Evolutionary conservation across 2,797 vertebrate genomes (phyloP).

Genomic region (Loriculus beryllinus): DNA sequence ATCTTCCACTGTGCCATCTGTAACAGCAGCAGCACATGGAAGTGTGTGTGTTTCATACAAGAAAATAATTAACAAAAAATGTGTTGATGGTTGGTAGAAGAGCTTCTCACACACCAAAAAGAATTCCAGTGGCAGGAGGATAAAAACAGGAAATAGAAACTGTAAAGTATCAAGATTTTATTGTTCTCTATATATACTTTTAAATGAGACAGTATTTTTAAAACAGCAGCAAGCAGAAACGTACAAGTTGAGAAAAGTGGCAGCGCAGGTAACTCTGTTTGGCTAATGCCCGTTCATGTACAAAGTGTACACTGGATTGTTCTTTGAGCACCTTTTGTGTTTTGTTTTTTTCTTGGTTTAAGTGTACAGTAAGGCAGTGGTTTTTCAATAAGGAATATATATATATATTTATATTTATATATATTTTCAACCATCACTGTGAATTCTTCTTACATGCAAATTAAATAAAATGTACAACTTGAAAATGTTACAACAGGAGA

Average conservation of each 20-base stretch:
- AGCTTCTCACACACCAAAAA: not conserved
- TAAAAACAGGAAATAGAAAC: not conserved
- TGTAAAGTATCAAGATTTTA: conserved; percentile 76
- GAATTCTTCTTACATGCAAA: conserved; percentile 73
- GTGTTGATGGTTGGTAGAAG: not conserved
- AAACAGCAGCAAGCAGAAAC: conserved; percentile 88
- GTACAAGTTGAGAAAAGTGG: conserved; percentile 82
- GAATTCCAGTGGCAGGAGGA: not conserved
- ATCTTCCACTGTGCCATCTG: not conserved
- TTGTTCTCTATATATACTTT: conserved; percentile 59
- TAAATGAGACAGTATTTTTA: conserved; percentile 67
- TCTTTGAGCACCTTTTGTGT: conserved; percentile 76
- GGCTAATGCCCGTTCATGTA: conserved; percentile 88
- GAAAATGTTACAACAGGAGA: conserved; percentile 66
- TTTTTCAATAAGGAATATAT: conserved; percentile 72
- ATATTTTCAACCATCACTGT: conserved; percentile 49
- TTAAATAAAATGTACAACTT: conserved; percentile 82
- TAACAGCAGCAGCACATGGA: not conserved
- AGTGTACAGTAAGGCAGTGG: conserved; percentile 87
- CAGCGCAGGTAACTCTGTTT: conserved; percentile 85
- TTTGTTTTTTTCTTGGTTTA: conserved; percentile 72
- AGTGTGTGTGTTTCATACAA: not conserved
- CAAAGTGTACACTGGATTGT: conserved; percentile 68
- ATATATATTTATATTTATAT: conserved; percentile 67
- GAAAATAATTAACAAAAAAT: not conserved